Base-by-base conservation (phyloP, 2,888 invertebrate genomes). In the Dioctria linearis region DNA sequence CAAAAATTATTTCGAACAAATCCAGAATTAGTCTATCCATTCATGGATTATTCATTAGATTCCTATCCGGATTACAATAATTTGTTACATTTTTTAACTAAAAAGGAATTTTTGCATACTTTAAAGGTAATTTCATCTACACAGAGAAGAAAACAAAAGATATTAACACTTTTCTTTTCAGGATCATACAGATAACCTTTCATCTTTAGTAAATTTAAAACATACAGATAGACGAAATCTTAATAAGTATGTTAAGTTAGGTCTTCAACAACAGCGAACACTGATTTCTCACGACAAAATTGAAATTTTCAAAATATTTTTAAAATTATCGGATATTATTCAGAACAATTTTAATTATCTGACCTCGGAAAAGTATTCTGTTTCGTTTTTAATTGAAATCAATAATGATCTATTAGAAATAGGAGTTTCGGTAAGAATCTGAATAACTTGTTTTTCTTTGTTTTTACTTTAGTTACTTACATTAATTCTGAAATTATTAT, bases 251-350 rank as follows among this genome's bases (percentile, higher is more conserved):
- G n/a, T 40, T 65, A 42, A 65, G n/a, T 42, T 65, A 40, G 65
- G 11, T 11, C 40, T 65, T 3, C 40, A 40, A 37, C 65, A 65
- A 4, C 65, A 65, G 40, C 6, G 65, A 39, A 42, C 42, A 3
- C 4, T 65, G 39, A 42, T 65, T n/a, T 4, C 40, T 65, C 42
- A 65, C 42, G 65, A 65, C 4, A 65, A 3, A 42, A 65, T 65
- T 42, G 40, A 65, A 65, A 65, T 42, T 4, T 65, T 65, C 65
- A 65, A 40, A 9, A n/a, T 67, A n/a, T 67, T 67, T 67, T 5
- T 67, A 11, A 13, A 67, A n/a, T 67, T 67, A 9, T 43, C 46
- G 25, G 46, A 42, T 6, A 42, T 42, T 9, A 13, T 46, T 5
- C 46, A 46, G 3, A 4, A 25, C 11, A 46, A 13, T 13, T 67